Base-by-base conservation (phyloP, 2,113 vertebrate genomes). In the Bucco capensis region DNA sequence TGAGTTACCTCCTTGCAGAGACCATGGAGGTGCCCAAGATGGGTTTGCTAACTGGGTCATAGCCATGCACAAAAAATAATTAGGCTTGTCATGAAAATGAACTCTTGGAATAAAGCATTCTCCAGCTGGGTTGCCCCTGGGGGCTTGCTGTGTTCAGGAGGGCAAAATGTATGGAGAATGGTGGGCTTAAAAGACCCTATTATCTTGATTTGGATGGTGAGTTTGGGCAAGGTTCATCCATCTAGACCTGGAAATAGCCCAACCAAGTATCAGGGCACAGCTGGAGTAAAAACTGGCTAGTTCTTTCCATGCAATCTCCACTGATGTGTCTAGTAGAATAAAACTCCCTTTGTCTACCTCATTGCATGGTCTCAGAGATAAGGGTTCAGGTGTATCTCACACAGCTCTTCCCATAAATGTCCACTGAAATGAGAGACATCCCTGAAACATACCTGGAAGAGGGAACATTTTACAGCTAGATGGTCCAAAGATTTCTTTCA, bases 1-100 rank as follows among this genome's bases (percentile, higher is more conserved):
- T 33, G 58, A 60, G 77, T 92, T 93, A 53, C 70, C 89, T 96
- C 47, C 86, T 95, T 12, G 58, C 77, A 71, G 76, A 92, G 84
- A 87, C 89, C 76, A 91, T 12, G 79, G 79, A 90, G 86, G 35
- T 90, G 88, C 83, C 4, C 14, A 71, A 49, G 72, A 64, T 92
- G 90, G 58, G 90, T 84, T 94, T 94, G 53, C 62, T 95, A 96
- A 97, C 58, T 94, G 93, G 96, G 92, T 97, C 95, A 92, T 86
- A 79, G 64, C 5, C 65, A 3, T 14, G 82, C 47, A 86, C 83
- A 62, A 70, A n/a, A 88, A 92, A 85, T 90, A 84, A 95, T 95
- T 86, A 60, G 47, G 40, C 66, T 40, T 76, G 88, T 87, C 81
- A 93, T 88, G 92, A 82, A 94, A 94, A 93, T n/a, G 72, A 91